phyloP scores from a whole-genome alignment of 1,140 invertebrate species.

The Pseudomyrmex flavicornis region DNA sequence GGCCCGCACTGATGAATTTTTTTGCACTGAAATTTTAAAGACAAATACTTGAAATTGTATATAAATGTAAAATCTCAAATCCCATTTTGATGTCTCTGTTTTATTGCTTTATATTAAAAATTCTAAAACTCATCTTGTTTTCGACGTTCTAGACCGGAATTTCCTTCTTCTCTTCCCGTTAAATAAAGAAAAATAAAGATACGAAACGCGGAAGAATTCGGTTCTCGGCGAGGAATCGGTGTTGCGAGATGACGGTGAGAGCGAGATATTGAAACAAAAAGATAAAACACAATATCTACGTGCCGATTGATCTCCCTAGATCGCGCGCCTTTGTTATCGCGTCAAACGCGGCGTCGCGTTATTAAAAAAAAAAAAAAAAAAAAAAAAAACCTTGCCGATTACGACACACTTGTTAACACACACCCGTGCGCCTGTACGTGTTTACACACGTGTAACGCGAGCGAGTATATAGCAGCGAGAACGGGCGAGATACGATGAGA shows the following conservation, averaged over 20 bases:
- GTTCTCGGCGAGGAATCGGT: not conserved
- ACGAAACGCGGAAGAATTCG: no score
- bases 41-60: no score
- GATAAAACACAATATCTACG: slow-evolving; percentile 32
- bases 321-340: not conserved
- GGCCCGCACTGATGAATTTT: no score
- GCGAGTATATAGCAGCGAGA: not conserved
- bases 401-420: slow-evolving; percentile 60
- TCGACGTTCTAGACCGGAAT: no score
- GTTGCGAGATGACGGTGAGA: not conserved
- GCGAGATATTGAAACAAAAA: slow-evolving; percentile 28
- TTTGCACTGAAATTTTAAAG: no score
- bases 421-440: slow-evolving; percentile 39
- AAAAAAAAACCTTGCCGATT: slow-evolving; percentile 49
- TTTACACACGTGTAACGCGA: slow-evolving; percentile 42
- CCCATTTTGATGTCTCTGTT: no score
- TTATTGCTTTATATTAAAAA: no score
- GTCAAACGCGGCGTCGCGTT: not conserved
- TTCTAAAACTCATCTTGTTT: no score
- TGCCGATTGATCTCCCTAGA: slow-evolving; percentile 20
- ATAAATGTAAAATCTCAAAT: no score
- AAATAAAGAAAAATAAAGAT: no score
- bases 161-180: no score
- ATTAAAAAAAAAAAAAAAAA: no score
- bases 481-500: not conserved